These are phyloP conservation scores for Burhinus oedicnemus DNA, from an alignment of 2,113 vertebrate species.

Conservation along the genomic window DNA sequence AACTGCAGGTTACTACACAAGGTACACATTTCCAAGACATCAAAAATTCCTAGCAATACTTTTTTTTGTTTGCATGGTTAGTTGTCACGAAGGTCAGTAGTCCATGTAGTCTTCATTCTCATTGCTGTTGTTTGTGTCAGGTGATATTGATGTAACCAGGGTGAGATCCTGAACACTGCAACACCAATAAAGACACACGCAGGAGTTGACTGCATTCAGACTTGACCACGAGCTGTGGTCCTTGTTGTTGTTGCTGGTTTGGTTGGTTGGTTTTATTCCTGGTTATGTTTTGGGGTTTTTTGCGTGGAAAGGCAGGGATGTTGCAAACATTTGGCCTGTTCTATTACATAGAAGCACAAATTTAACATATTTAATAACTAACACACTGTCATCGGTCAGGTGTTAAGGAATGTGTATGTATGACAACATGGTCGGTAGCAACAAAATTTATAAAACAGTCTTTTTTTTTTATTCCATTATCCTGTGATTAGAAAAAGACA, in stretches of 20 bases:
- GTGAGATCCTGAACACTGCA: neutral
- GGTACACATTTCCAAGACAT: neutral
- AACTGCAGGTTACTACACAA: no score
- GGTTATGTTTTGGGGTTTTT: neutral
- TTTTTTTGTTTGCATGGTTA: neutral
- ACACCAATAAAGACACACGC: neutral
- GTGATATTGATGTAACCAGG: accelerated
- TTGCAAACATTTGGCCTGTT: neutral
- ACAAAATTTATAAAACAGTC: neutral
- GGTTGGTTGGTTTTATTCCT: neutral
- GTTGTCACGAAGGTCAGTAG: neutral
- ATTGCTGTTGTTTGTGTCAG: neutral
- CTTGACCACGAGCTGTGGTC: neutral
- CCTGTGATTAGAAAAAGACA: neutral
- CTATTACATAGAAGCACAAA: neutral
- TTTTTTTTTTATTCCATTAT: neutral
- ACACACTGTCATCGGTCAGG: neutral
- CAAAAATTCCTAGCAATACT: neutral
- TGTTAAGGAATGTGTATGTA: neutral
- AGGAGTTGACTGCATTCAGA: neutral
- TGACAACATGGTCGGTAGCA: neutral
- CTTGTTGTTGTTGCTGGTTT: neutral
- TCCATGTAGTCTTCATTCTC: neutral
- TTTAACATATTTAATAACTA: neutral
- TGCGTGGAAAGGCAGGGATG: accelerated